Base-by-base conservation (phyloP, 1,140 invertebrate species). In the Mesaphorura yosii region DNA sequence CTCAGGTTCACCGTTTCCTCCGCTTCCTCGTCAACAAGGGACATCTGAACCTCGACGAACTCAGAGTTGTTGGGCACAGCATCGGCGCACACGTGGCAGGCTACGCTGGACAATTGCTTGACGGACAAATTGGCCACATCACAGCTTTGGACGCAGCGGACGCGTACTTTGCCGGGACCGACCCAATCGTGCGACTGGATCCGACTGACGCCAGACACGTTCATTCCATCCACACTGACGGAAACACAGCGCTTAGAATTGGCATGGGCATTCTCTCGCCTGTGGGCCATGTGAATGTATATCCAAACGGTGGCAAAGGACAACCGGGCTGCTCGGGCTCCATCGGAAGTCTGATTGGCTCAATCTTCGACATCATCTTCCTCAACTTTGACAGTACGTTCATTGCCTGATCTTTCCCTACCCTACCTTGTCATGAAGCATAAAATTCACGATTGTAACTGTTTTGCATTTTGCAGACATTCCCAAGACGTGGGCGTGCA, bases 81-180 rank as follows among this genome's bases (percentile, higher is more conserved):
- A 37, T 59, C 5, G 58, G 58, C 39, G 53, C 48, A 3, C 58
- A 59, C 29, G 45, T 49, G 4, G 51, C 53, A 12, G 54, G 55
- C 6, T 60, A 60, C 26, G 40, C 41, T 1, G 55, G 58, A 2
- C 38, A 53, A n/a, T 17, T 34, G 14, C 28, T 54, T 19, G 15
- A 37, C 17, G 49, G 51, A 3, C 27, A 44, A 6, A 1, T 60
- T 27, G 19, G 34, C 12, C 50, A 49, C 25, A 58, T 60, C 34
- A 57, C 51, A 72, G 73, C 71, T 7, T 56, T 77, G 48, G 75
- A 77, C 62, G 75, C 75, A 0, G 72, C 74, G 3, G 72, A 70
- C 15, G 75, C 74, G 12, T 68, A 74, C 40, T 77, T 77, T 59
- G 71, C 73, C 60, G 66, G 66, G 10, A 69, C 69, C 1, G 56